Evolutionary conservation across 2,888 invertebrate species (phyloP).

Genomic region (Cephonodes hylas): DNA sequence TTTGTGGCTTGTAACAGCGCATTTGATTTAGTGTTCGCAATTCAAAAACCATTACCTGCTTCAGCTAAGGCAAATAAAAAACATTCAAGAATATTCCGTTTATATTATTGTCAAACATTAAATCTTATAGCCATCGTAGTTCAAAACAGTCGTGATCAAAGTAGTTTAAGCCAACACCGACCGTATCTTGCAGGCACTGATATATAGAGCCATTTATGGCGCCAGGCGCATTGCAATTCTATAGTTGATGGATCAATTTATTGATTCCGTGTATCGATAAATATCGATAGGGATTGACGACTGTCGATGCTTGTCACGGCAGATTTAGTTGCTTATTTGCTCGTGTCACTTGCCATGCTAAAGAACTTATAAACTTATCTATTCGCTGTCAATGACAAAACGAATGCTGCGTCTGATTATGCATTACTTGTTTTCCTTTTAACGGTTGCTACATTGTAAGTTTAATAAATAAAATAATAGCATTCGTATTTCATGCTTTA

Average conservation of each 20-base stretch:
- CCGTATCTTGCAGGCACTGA: conserved; percentile 2
- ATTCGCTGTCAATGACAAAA: not conserved
- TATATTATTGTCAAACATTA: not conserved
- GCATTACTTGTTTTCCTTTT: not conserved
- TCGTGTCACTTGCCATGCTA: conserved; percentile 1
- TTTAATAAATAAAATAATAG: not conserved
- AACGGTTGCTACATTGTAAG: not conserved
- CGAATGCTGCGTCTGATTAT: not conserved
- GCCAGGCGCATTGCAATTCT: conserved; percentile 13
- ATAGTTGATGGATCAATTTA: conserved; percentile 18
- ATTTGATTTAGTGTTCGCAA: no score
- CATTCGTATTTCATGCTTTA: no score
- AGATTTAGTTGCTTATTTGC: conserved; percentile 8
- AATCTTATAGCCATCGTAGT: not conserved
- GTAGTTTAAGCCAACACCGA: not conserved
- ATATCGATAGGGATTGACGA: conserved; percentile 10
- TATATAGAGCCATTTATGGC: conserved; percentile 9
- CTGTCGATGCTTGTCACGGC: not conserved
- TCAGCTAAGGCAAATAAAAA: not conserved
- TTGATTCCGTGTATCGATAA: conserved; percentile 16
- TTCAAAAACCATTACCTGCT: no score
- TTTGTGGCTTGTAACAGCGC: no score
- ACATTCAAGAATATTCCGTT: not conserved
- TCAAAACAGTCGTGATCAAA: not conserved
- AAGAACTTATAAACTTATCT: not conserved